phyloP scores from a whole-genome alignment of 1,140 invertebrate genomes.

The Drosophila biarmipes region DNA sequence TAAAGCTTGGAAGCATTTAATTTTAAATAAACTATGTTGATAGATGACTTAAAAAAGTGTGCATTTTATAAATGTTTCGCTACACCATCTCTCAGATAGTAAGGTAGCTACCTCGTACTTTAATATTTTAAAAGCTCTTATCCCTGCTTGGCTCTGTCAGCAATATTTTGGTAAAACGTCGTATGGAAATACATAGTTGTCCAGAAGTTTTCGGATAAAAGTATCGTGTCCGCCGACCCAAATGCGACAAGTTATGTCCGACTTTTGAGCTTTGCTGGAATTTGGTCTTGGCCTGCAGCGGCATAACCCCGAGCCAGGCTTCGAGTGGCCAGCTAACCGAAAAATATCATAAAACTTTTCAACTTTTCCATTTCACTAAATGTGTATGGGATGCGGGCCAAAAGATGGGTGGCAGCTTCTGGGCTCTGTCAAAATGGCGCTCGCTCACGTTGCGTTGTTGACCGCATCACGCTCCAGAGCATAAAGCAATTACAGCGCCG shows the following conservation, averaged over 20 bases:
- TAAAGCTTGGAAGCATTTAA: no score
- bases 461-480: constrained; percentile 76
- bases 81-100: no score
- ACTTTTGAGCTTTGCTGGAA: constrained; percentile 15
- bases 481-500: constrained; percentile 76
- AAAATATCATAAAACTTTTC: constrained; percentile 77
- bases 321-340: constrained; percentile 53
- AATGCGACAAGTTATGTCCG: constrained; percentile 33
- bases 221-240: constrained; percentile 22
- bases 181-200: constrained; percentile 37
- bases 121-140: constrained; percentile 7
- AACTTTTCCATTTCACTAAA: constrained; percentile 58
- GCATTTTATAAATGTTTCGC: no score
- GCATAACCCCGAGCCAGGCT: constrained; percentile 39
- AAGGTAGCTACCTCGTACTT: no score
- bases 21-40: neutral
- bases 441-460: constrained; percentile 74
- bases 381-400: neutral
- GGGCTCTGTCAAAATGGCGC: constrained; percentile 67
- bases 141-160: constrained; percentile 38
- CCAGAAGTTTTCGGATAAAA: constrained; percentile 34
- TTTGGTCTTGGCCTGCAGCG: constrained; percentile 2
- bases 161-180: constrained; percentile 26
- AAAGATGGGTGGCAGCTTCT: constrained; percentile 20
- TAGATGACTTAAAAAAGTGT: no score